Evolutionary conservation across 2,888 invertebrate genomes (phyloP).

Genomic region (Sipha maydis): DNA sequence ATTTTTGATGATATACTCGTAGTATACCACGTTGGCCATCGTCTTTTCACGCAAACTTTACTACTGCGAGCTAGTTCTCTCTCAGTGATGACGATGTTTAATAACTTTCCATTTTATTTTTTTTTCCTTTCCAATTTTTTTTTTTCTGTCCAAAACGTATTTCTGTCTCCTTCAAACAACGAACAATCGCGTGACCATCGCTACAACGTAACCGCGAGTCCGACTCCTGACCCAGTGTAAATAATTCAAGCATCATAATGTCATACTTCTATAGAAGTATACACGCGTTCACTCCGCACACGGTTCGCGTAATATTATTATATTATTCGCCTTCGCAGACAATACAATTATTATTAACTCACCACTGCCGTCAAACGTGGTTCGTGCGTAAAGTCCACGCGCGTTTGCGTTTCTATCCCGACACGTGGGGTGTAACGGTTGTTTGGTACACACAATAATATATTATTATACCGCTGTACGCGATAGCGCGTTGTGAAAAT

Average conservation of each 20-base stretch:
- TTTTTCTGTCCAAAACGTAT: neutral
- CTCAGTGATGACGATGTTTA: neutral
- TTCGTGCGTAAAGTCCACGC: too few relatives aligned
- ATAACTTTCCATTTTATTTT: neutral
- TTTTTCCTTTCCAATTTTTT: neutral
- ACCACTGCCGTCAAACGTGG: too few relatives aligned
- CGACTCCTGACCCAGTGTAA: too few relatives aligned
- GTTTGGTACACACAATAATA: neutral
- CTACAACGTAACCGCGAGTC: too few relatives aligned
- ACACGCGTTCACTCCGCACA: too few relatives aligned
- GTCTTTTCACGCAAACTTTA: neutral
- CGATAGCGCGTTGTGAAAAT: neutral
- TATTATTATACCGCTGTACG: neutral
- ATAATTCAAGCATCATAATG: too few relatives aligned
- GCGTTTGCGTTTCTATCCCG: too few relatives aligned
- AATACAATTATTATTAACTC: too few relatives aligned
- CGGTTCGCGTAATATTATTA: too few relatives aligned
- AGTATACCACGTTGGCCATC: neutral
- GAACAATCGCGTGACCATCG: neutral
- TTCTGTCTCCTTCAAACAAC: neutral
- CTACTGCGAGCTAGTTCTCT: neutral
- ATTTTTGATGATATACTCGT: neutral
- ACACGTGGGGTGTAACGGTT: neutral
- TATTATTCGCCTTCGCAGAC: too few relatives aligned
- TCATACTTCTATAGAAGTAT: too few relatives aligned